Evolutionary conservation across 2,113 vertebrate species (phyloP), one percentile per base, ranked within the genome.

Genomic region (Megaleporinus macrocephalus): DNA sequence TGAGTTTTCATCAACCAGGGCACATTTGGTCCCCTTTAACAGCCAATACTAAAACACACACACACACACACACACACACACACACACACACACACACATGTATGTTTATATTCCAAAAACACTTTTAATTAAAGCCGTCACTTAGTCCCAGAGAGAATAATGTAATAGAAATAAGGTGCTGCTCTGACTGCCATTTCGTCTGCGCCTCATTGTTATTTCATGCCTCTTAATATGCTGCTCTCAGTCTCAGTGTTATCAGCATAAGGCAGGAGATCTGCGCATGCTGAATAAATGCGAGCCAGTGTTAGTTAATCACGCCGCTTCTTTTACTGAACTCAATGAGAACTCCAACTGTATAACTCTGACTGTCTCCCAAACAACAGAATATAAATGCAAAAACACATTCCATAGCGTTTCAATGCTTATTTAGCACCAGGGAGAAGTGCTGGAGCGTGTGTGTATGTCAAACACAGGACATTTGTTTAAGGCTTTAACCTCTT

Each of bases 401-500:
- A 22, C 20, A 4, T 61, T 36, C 20, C 36, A 61, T 20, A 51
- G 10, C 24, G 22, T 44, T 59, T 49, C 16, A 66, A 73, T 13
- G 30, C 33, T 27, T 44, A 24, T 78, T 36, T 57, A 41, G 15
- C 63, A 69, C 20, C 27, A 7, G 12, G n/a, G 30, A 63, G 20
- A 1, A 27, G 59, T 24, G 57, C 24, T 12, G 24, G 9, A 24
- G 11, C 14, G 33, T 4, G 41, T 24, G n/a, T 15, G 33, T 5
- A 5, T 77, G 16, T 30, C 65, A 71, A 22, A 59, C 65, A 26
- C 26, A 78, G 41, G 55, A 41, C 36, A 51, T 75, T 73, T 41
- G 65, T 33, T 41, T 33, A 68, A n/a, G 24, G 24, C 51, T 27
- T 66, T 47, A 66, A 57, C 96, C 93, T 95, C 94, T 84, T 93